phyloP scores from a whole-genome alignment of 2,888 invertebrate species.

The Monopis laevigella region DNA sequence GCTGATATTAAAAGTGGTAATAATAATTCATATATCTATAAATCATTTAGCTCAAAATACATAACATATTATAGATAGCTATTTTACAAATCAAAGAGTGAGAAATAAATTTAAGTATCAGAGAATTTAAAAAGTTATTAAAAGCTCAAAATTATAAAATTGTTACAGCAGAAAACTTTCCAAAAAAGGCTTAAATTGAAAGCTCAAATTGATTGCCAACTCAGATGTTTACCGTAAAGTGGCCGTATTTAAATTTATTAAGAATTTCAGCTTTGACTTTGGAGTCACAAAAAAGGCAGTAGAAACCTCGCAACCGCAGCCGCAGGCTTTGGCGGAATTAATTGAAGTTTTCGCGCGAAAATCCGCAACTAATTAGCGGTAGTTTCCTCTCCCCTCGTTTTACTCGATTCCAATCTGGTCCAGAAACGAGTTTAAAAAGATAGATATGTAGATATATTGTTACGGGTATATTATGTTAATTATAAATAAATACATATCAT shows the following conservation, averaged over 20 bases:
- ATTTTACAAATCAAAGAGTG: too few species aligned
- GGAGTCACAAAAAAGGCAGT: conserved; percentile 22
- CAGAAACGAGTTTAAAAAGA: too few species aligned
- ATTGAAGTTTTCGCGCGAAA: conserved; percentile 51
- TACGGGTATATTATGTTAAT: too few species aligned
- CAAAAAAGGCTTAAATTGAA: too few species aligned
- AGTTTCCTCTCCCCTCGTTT: conserved; percentile 11
- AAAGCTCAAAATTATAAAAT: background rate
- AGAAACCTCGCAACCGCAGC: conserved; percentile 22
- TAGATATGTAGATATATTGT: too few species aligned
- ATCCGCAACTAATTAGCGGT: conserved; percentile 33
- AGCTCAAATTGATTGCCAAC: background rate
- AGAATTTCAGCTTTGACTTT: conserved; percentile 11
- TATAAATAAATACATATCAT: too few species aligned
- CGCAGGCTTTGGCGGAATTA: conserved; percentile 43
- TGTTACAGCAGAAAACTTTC: too few species aligned
- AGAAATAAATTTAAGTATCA: too few species aligned
- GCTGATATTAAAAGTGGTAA: too few species aligned
- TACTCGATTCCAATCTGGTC: conserved; percentile 5
- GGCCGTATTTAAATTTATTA: conserved; percentile 10
- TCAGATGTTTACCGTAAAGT: conserved; percentile 1
- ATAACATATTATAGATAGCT: too few species aligned
- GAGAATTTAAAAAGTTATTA: background rate
- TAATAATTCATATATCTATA: too few species aligned
- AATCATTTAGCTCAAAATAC: too few species aligned